Evolutionary conservation across 2,797 vertebrate genomes (phyloP).

Genomic region (Anableps anableps): DNA sequence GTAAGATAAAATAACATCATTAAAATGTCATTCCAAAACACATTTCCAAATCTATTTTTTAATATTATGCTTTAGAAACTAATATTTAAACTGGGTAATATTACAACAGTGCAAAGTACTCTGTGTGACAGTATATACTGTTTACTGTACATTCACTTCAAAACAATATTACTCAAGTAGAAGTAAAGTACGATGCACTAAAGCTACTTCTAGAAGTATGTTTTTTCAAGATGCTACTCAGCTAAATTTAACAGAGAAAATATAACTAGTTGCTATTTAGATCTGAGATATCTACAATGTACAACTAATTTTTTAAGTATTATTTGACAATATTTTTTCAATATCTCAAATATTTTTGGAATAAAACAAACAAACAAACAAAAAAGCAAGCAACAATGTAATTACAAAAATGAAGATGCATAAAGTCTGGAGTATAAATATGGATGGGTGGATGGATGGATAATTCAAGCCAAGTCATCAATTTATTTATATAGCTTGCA

Average conservation of each 20-base stretch:
- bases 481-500: no score
- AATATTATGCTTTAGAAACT: neutral
- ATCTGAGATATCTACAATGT: neutral
- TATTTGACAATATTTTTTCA: neutral
- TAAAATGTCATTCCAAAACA: neutral
- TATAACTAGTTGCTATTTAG: neutral
- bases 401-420: no score
- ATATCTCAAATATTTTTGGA: neutral
- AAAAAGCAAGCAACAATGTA: no score
- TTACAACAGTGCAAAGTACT: neutral
- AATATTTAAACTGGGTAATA: neutral
- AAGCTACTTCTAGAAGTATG: no score
- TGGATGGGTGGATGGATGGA: no score
- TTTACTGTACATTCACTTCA: neutral
- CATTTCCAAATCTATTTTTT: neutral
- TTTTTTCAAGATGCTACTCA: neutral
- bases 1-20: neutral
- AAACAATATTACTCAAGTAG: neutral
- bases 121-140: neutral
- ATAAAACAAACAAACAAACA: neutral
- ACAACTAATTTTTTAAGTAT: neutral
- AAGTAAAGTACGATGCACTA: neutral
- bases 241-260: neutral
- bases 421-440: no score
- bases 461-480: no score